A percentile compares a stretch with the other conserved stretches of the same genome.
Conservation (phyloP, 2,113 vertebrate species). For the Brachirus orientalis region DNA sequence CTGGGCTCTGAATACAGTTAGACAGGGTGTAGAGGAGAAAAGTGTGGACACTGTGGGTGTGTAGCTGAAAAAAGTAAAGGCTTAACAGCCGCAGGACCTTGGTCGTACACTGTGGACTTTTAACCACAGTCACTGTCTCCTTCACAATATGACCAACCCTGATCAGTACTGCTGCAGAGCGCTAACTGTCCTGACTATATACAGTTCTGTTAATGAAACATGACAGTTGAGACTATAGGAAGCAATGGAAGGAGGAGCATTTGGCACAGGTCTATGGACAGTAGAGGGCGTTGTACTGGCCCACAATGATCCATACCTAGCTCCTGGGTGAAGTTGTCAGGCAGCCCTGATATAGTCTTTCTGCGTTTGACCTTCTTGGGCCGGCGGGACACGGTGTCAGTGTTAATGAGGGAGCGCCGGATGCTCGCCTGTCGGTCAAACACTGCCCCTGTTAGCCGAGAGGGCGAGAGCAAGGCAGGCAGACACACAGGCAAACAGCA, state of each 20-base stretch:
- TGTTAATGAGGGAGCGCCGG: conserved; percentile 98
- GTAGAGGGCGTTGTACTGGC: conserved; percentile 77
- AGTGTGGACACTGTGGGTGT: conserved; percentile 20
- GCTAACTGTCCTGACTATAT: not conserved
- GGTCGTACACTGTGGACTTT: conserved; percentile 42
- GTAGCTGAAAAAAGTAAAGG: conserved; percentile 32
- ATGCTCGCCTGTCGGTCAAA: conserved; percentile 99
- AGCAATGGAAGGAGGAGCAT: conserved; percentile 8
- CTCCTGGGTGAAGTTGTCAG: conserved; percentile 96
- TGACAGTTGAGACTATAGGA: not conserved
- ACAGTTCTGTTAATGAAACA: conserved; percentile 5
- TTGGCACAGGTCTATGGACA: conserved; percentile 63
- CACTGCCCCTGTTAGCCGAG: conserved; percentile 93
- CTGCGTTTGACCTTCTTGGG: conserved; percentile 99
- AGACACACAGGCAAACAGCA: conserved; percentile 85
- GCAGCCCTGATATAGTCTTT: conserved; percentile 99
- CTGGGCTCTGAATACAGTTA: not conserved
- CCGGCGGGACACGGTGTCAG: conserved; percentile 96
- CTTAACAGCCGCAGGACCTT: conserved; percentile 35
- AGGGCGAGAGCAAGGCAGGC: conserved; percentile 92
- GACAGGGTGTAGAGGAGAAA: conserved; percentile 29
- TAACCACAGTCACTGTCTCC: conserved; percentile 14
- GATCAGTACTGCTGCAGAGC: not conserved
- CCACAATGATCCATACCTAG: conserved; percentile 96
- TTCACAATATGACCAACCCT: too few species aligned